phyloP scores from a whole-genome alignment of 2,888 invertebrate species.

The Saturnia pavonia region DNA sequence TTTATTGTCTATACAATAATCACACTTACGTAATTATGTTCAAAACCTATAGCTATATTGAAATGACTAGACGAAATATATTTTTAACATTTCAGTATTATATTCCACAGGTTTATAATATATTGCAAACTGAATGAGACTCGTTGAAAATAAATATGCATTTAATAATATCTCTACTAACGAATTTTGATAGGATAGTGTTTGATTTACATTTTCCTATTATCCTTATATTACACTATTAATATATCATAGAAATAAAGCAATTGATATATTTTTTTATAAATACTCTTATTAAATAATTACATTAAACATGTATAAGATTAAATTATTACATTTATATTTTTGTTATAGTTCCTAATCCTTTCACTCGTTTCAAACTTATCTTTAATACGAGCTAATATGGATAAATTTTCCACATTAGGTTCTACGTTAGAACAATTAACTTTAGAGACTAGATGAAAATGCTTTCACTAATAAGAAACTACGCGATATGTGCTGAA shows the following conservation, averaged over 20 bases:
- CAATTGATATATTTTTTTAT: neutral
- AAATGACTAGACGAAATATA: slow-evolving; percentile 9
- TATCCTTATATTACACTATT: neutral
- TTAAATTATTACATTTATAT: neutral
- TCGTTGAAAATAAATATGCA: neutral
- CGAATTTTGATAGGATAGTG: neutral
- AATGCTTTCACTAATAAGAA: slow-evolving; percentile 28
- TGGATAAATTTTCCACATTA: neutral
- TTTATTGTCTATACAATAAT: slow-evolving; percentile 11
- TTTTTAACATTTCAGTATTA: neutral
- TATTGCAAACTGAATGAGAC: neutral
- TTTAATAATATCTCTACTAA: neutral
- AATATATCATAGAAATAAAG: neutral
- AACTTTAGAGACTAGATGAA: slow-evolving; percentile 42
- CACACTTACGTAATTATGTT: neutral
- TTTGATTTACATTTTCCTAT: neutral
- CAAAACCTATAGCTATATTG: neutral
- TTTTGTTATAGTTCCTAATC: neutral
- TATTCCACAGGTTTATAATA: neutral
- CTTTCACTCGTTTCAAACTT: neutral
- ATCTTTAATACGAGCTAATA: neutral
- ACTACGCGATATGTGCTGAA: slow-evolving; percentile 59
- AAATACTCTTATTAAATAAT: too few species aligned
- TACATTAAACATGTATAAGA: neutral
- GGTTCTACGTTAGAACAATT: neutral